Conservation (phyloP, 30 jellyfish, hydroid and myxozoan genomes). For the Nemopilema nomurai region DNA sequence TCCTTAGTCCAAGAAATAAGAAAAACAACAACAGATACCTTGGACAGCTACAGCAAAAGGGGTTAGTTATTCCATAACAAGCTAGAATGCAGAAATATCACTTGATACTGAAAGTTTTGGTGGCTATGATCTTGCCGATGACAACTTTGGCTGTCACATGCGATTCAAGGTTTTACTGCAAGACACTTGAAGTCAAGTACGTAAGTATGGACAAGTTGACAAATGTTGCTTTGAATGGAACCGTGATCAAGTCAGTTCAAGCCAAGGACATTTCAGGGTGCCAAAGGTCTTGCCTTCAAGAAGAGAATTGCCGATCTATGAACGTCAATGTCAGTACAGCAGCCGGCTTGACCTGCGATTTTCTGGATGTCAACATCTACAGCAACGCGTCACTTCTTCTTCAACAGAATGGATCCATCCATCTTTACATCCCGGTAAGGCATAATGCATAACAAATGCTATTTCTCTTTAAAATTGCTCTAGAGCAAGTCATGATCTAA, state of each 20-base stretch:
- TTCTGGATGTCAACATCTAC: constrained; percentile 15
- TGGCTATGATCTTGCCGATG: neutral
- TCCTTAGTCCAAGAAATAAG: too few relatives aligned
- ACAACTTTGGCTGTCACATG: neutral
- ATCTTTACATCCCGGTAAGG: constrained; percentile 46
- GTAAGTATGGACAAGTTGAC: constrained; percentile 23
- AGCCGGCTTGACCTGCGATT: neutral
- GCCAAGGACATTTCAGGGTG: constrained; percentile 14
- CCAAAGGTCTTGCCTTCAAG: constrained; percentile 18
- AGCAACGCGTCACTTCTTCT: constrained; percentile 18
- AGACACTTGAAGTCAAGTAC: constrained; percentile 24
- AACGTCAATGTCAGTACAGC: constrained; percentile 11
- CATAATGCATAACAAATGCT: neutral
- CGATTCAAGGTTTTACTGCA: constrained; percentile 26
- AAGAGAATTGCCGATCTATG: constrained; percentile 15
- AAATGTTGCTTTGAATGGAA: constrained; percentile 11
- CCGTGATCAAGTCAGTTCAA: neutral
- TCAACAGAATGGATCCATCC: neutral
- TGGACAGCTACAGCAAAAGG: too few relatives aligned
- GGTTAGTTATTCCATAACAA: too few relatives aligned
- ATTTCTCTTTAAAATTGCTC: too few relatives aligned
- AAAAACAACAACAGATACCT: too few relatives aligned
- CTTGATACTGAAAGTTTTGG: neutral
- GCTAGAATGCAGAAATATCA: too few relatives aligned
- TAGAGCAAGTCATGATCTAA: too few relatives aligned